Evolutionary conservation across 2,113 vertebrate species (phyloP).

Genomic region (Psilopogon haemacephalus): DNA sequence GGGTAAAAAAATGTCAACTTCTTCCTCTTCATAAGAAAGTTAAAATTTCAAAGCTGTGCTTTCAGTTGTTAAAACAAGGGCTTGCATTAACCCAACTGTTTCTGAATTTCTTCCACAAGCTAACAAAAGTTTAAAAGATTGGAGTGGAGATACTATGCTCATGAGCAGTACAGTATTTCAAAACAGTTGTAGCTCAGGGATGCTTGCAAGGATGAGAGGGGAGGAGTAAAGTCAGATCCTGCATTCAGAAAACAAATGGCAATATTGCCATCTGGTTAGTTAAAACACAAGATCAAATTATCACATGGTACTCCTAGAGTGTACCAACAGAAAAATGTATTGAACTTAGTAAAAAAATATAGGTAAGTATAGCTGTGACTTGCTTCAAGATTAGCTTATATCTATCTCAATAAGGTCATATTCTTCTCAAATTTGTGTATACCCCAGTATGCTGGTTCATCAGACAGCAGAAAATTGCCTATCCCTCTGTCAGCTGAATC

Average conservation of each 20-base stretch:
- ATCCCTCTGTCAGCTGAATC: background rate
- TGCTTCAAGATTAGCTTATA: background rate
- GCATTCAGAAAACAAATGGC: background rate
- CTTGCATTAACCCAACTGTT: background rate
- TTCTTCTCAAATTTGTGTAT: background rate
- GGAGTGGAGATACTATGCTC: background rate
- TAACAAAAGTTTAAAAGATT: background rate
- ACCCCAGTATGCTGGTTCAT: background rate
- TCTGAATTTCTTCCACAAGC: background rate
- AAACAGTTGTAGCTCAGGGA: background rate
- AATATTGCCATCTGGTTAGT: background rate
- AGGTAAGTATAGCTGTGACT: background rate
- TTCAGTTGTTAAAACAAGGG: background rate
- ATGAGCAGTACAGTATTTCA: background rate
- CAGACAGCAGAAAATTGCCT: background rate
- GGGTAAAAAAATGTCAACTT: background rate
- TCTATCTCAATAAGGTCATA: background rate
- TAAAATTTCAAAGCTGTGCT: background rate
- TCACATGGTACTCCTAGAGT: background rate
- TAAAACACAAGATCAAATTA: background rate
- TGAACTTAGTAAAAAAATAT: background rate
- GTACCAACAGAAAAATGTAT: background rate
- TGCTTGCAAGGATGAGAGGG: rapidly evolving
- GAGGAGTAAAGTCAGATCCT: background rate
- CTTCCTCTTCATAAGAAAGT: background rate